Evolutionary conservation across 1,140 invertebrate genomes (phyloP), one percentile per base, ranked within the genome.

Genomic region (Heliconius nattereri): DNA sequence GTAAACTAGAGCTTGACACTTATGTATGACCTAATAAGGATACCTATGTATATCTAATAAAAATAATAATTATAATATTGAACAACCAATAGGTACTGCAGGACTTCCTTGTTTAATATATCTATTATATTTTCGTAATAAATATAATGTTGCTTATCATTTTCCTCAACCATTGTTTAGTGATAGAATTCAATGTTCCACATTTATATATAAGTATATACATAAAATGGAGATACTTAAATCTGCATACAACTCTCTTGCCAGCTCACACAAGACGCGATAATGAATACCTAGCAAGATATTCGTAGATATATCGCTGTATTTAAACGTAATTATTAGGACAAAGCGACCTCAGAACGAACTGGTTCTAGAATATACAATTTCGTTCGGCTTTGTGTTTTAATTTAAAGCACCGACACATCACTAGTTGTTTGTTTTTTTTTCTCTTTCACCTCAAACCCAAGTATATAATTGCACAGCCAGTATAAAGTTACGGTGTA

Each of bases 281-380:
- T 72, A 72, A 72, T 72, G 35, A 72, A 72, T 72, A 40, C 35
- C 16, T 72, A 72, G 71, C 71, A 72, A 72, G 16, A 72, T 40
- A 72, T 37, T n/a, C 71, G 71, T 72, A 72, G 71, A 72, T 35
- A 72, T 29, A 72, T 72, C 29, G 71, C 20, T 37, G 71, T 72
- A 13, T 72, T 72, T 72, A 72, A 72, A 72, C 71, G 35, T 72
- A 72, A 72, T 72, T 72, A 72, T 72, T 72, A 72, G 71, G 71
- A 72, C 71, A 72, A 72, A 72, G 71, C 71, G 71, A 72, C 35
- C 71, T 37, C 71, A 72, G 32, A 37, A 20, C 71, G 35, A 20
- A 72, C 71, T 72, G 71, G 71, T 72, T 72, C 71, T 8, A 40
- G 71, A 45, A 72, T 72, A 72, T 72, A 72, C 71, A 72, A 72